Conservation (phyloP, 2,797 vertebrate species). For the Galagoides demidoff region DNA sequence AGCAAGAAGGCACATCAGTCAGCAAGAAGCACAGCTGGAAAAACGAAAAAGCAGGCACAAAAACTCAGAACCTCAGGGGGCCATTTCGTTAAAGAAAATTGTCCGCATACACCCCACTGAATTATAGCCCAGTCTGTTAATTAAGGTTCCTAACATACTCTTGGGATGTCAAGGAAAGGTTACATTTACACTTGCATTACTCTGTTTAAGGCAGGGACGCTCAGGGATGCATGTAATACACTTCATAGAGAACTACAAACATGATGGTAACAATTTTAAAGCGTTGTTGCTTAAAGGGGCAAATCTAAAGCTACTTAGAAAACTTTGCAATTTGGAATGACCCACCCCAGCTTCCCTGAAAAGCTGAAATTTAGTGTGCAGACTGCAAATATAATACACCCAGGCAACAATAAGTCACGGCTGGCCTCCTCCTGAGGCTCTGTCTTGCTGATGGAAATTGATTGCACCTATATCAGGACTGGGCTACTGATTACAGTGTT, state of each 20-base stretch:
- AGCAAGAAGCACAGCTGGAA: conserved; percentile 59
- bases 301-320: not conserved
- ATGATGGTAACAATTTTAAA: not conserved
- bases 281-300: conserved; percentile 38
- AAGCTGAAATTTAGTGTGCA: not conserved
- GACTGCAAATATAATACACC: not conserved
- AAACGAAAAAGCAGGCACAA: conserved; percentile 69
- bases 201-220: conserved; percentile 47
- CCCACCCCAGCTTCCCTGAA: not conserved
- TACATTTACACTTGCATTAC: conserved; percentile 61
- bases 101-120: conserved; percentile 50
- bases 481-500: not conserved
- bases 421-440: not conserved
- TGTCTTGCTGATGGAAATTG: conserved; percentile 44
- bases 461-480: not conserved
- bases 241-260: conserved; percentile 47
- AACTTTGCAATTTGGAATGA: conserved; percentile 42
- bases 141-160: conserved; percentile 64
- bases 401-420: not conserved
- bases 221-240: not conserved
- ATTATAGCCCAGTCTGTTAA: conserved; percentile 72
- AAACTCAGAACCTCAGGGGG: conserved; percentile 46
- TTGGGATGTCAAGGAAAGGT: conserved; percentile 72
- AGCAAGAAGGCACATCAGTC: conserved; percentile 57
- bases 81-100: conserved; percentile 62